These are phyloP conservation scores for Anolis sagrei DNA, from an alignment of 2,113 vertebrate species.

Conservation along the genomic window DNA sequence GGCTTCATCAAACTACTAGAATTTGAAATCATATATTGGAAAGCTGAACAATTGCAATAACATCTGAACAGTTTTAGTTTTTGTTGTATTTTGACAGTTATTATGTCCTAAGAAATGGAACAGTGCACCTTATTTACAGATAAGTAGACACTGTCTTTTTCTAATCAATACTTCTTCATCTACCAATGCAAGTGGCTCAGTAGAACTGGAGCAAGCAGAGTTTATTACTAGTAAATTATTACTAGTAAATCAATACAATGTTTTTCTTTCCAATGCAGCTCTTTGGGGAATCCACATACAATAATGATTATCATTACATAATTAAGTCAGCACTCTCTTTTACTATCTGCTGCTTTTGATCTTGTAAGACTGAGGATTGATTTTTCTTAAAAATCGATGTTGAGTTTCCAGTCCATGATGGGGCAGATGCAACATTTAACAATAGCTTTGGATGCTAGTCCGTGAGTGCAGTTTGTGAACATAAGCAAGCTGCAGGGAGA, in stretches of 20 bases:
- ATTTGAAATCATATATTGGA: no score
- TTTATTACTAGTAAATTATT: conserved; percentile 73
- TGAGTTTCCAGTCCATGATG: conserved; percentile 57
- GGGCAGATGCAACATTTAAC: conserved; percentile 62
- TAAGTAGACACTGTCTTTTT: conserved; percentile 57
- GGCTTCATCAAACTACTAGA: background rate
- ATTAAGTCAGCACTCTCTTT: conserved; percentile 68
- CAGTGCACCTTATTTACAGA: conserved; percentile 66
- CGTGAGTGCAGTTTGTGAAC: conserved; percentile 52
- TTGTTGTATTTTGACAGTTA: conserved; percentile 48
- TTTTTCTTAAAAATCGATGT: conserved; percentile 69
- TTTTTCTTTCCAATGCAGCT: conserved; percentile 54
- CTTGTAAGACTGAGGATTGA: conserved; percentile 69
- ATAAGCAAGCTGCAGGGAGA: conserved; percentile 55
- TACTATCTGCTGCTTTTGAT: conserved; percentile 61
- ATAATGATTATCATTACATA: conserved; percentile 65
- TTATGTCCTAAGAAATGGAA: conserved; percentile 53
- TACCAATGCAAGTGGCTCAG: conserved; percentile 60
- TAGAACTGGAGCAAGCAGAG: conserved; percentile 56
- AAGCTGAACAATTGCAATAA: background rate
- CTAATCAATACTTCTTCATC: conserved; percentile 67
- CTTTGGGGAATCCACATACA: conserved; percentile 64
- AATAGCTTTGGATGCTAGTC: conserved; percentile 49
- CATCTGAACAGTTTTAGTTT: conserved; percentile 29
- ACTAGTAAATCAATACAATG: conserved; percentile 68